Evolutionary conservation across 2,113 vertebrate genomes (phyloP).

Genomic region (Cynoglossus semilaevis): DNA sequence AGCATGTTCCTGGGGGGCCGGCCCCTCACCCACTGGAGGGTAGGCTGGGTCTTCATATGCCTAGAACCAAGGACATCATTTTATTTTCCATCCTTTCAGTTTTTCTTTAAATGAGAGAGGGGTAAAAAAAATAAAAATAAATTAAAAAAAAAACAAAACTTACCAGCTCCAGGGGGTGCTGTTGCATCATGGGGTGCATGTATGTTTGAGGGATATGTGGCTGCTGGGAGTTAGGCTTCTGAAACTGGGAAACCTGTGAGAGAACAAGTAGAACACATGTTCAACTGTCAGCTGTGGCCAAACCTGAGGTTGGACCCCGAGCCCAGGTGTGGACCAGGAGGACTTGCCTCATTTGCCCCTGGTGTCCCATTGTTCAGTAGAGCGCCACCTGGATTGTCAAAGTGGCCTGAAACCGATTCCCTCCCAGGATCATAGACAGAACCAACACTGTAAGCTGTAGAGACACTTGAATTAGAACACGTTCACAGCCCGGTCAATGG

Average conservation of each 20-base stretch:
- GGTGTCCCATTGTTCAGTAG: neutral
- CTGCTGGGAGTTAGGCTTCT: neutral
- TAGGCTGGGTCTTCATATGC: too few species aligned
- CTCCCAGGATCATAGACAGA: neutral
- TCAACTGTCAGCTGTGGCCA: neutral
- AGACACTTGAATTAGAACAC: neutral
- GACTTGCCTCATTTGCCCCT: constrained; percentile 4
- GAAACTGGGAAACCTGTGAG: neutral
- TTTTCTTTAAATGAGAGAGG: too few species aligned
- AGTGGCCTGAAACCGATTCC: neutral
- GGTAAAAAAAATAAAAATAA: too few species aligned
- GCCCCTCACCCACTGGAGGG: neutral
- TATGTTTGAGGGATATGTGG: neutral
- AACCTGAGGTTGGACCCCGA: neutral
- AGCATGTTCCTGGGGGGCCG: neutral
- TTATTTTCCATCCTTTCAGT: too few species aligned
- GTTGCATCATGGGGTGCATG: too few species aligned
- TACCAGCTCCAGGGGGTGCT: too few species aligned
- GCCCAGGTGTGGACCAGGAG: neutral
- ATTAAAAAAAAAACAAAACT: too few species aligned
- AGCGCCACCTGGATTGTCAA: neutral
- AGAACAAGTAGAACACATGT: too few species aligned
- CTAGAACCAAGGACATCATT: too few species aligned
- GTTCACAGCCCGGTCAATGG: too few species aligned
- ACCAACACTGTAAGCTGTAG: constrained; percentile 1